phyloP scores from a whole-genome alignment of 1,140 invertebrate genomes.

The Monochamus saltuarius region DNA sequence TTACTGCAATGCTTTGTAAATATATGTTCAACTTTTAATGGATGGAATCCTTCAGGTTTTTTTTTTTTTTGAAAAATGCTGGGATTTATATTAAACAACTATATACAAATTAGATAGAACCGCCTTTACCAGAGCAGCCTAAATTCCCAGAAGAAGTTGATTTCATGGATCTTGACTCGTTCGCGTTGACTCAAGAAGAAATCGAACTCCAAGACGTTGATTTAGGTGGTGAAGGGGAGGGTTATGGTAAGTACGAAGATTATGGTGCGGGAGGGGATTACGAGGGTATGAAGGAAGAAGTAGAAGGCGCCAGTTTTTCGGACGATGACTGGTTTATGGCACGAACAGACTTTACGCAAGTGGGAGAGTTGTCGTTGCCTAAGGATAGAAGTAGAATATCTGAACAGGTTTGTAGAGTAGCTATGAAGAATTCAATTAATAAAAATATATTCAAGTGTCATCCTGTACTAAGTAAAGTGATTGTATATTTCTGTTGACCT shows the following conservation, averaged over 20 bases:
- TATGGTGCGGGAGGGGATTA: conserved; percentile 45
- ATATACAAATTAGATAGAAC: conserved; percentile 48
- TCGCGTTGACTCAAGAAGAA: conserved; percentile 55
- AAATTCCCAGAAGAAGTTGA: conserved; percentile 50
- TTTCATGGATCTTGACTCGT: conserved; percentile 43
- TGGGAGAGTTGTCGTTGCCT: not conserved
- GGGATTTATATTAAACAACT: too few relatives aligned
- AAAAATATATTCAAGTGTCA: too few relatives aligned
- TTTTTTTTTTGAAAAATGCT: too few relatives aligned
- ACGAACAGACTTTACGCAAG: not conserved
- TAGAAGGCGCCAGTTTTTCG: conserved; percentile 8
- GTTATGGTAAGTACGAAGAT: conserved; percentile 35
- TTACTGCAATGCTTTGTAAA: too few relatives aligned
- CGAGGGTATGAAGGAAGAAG: conserved; percentile 44
- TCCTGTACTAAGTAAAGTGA: too few relatives aligned
- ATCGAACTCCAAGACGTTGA: conserved; percentile 46
- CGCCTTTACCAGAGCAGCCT: conserved; percentile 53
- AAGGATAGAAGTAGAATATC: conserved; percentile 3
- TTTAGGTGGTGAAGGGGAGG: conserved; percentile 2
- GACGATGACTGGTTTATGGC: not conserved
- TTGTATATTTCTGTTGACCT: not conserved
- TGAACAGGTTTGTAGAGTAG: not conserved
- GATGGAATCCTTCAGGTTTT: too few relatives aligned
- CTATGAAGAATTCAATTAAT: too few relatives aligned
- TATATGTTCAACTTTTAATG: too few relatives aligned